Conservation (phyloP, 1,140 invertebrate genomes). For the Oppia nitens region DNA sequence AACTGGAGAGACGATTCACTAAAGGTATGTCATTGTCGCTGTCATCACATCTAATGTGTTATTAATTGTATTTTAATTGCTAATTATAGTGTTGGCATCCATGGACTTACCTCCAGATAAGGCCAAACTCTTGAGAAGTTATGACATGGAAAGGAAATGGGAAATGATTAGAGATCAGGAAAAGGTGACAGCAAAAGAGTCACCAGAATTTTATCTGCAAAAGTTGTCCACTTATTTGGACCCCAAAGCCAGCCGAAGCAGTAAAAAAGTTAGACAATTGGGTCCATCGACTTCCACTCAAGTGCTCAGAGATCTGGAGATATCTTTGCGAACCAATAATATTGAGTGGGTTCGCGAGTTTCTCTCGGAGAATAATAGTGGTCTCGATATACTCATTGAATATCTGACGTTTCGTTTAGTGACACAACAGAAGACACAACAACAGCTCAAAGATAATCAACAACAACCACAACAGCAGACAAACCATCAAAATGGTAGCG, state of each 20-base stretch:
- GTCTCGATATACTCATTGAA: constrained; percentile 86
- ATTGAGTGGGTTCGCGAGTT: constrained; percentile 99
- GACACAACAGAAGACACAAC: constrained; percentile 39
- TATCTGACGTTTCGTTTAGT: constrained; percentile 83
- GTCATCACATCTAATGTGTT: constrained; percentile 2
- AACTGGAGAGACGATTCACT: constrained; percentile 3
- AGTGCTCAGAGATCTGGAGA: constrained; percentile 91
- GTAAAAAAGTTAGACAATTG: constrained; percentile 84
- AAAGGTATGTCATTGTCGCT: constrained; percentile 7
- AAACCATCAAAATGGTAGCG: not conserved
- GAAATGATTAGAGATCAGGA: constrained; percentile 99
- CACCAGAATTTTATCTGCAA: constrained; percentile 81
- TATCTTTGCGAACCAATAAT: constrained; percentile 93
- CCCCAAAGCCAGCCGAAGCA: constrained; percentile 48
- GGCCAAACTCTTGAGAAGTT: constrained; percentile 86
- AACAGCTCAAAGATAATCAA: constrained; percentile 2
- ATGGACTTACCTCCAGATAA: constrained; percentile 99
- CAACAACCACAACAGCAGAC: constrained; percentile 2
- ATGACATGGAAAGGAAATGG: constrained; percentile 97
- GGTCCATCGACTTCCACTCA: constrained; percentile 94
- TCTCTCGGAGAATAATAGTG: constrained; percentile 84
- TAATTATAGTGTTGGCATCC: constrained; percentile 50
- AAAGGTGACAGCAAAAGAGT: constrained; percentile 89
- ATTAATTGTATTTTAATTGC: constrained; percentile 1
- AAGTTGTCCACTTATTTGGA: constrained; percentile 86